Percentiles rank a stretch among this genome's conserved stretches.
phyloP scores from a whole-genome alignment of 2,888 invertebrate species.

The Campoletis raptor region DNA sequence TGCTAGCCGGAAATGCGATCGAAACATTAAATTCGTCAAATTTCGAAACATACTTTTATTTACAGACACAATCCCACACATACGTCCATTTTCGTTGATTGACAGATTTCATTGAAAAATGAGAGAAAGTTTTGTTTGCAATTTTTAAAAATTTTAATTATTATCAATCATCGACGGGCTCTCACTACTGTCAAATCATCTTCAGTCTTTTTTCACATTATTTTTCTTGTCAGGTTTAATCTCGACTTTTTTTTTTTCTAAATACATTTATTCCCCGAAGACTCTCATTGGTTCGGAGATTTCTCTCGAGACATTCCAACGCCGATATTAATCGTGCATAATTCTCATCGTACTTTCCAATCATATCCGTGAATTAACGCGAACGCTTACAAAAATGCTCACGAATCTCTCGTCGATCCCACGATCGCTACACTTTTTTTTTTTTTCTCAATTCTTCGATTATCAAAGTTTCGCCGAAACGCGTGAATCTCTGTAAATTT shows the following conservation, averaged over 20 bases:
- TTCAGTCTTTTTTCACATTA: not conserved
- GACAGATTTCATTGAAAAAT: not conserved
- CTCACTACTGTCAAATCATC: not conserved
- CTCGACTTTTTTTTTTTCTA: not conserved
- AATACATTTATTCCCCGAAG: not conserved
- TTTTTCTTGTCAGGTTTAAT: not conserved
- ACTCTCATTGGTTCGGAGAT: not conserved
- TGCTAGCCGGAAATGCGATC: conserved; percentile 77
- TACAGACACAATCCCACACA: conserved; percentile 26
- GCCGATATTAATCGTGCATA: conserved; percentile 1
- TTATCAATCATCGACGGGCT: not conserved
- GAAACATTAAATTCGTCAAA: not conserved
- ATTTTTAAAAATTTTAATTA: not conserved
- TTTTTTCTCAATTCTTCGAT: not conserved
- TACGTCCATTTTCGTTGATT: not conserved
- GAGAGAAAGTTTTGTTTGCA: not conserved
- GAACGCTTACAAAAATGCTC: not conserved
- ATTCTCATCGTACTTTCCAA: not conserved
- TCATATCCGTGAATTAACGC: not conserved
- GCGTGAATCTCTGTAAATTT: not conserved
- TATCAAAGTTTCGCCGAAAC: not conserved
- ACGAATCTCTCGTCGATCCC: not conserved
- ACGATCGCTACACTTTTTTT: not conserved
- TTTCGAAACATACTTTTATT: not conserved
- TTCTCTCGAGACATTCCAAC: not conserved